Base-by-base conservation (phyloP, 2,113 vertebrate species). In the Apaloderma vittatum region DNA sequence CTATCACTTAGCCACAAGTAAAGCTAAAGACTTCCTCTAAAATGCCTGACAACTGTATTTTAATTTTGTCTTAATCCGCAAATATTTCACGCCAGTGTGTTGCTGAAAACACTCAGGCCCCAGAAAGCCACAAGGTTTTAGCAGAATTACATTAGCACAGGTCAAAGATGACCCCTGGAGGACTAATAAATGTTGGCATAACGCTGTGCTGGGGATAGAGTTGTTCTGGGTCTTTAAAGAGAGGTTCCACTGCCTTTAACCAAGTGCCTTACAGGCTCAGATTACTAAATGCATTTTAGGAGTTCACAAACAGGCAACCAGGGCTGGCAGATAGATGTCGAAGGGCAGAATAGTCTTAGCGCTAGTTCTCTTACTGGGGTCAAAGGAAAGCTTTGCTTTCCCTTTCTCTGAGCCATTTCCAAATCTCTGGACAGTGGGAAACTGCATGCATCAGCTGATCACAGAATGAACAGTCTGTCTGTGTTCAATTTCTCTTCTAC, bases 121-220 rank as follows among this genome's bases (percentile, higher is more conserved):
- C 62, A 93, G 57, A 9, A 16, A 52, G 1, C 29, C 26, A 48
- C 43, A n/a, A 78, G 7, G 8, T 65, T 93, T 94, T 46, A 83
- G 67, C 59, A 94, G 82, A 29, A 88, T 90, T 63, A 55, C 29
- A 27, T 73, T 65, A 75, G 49, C 71, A 55, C 34, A 78, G 62
- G 36, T 88, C 40, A 72, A 49, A 88, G 70, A 85, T 90, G 85
- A 93, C 34, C 58, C 70, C 82, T 88, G 85, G 63, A 92, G 85
- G 74, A 86, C 62, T 75, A 63, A 63, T 67, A 63, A 79, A 61
- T 61, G 54, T 16, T 90, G 45, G 37, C 48, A n/a, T 40, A 32
- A 29, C 2, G 2, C 23, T 66, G 37, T 86, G 36, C 78, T 78
- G 37, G 58, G 57, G 20, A 5, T 82, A 16, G 9, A n/a, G 32